Percentiles rank a stretch among this genome's conserved stretches.
Conservation (phyloP, 2,113 vertebrate genomes). For the Macrotis lagotis region DNA sequence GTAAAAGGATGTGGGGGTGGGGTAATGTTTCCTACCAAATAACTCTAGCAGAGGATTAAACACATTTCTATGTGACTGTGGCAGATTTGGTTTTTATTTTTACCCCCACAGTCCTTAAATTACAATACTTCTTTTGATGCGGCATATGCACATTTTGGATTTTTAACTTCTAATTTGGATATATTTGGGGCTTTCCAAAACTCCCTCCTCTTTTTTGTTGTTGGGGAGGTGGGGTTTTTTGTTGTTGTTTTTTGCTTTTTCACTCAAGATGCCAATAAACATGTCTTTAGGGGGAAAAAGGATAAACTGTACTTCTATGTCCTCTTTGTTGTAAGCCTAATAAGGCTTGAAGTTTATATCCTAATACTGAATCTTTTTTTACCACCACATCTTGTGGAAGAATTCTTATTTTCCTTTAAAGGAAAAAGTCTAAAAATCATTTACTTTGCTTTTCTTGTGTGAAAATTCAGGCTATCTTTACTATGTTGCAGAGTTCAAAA, state of each 20-base stretch:
- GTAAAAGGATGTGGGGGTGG: constrained; percentile 51
- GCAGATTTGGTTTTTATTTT: constrained; percentile 74
- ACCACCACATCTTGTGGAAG: background rate
- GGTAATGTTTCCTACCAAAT: constrained; percentile 57
- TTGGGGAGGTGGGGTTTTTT: too few species aligned
- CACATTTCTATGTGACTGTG: constrained; percentile 69
- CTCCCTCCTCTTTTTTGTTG: background rate
- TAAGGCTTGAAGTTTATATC: constrained; percentile 59
- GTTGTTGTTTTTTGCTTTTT: constrained; percentile 28
- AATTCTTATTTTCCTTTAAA: constrained; percentile 55
- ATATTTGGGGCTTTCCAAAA: constrained; percentile 47
- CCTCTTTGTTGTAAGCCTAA: constrained; percentile 42
- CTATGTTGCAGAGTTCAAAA: constrained; percentile 28
- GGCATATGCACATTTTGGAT: constrained; percentile 58
- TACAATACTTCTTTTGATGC: constrained; percentile 61
- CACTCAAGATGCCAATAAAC: constrained; percentile 58
- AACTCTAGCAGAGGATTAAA: constrained; percentile 64
- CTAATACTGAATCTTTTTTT: constrained; percentile 43
- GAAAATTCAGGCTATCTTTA: constrained; percentile 41
- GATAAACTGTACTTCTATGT: constrained; percentile 52
- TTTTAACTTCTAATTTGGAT: constrained; percentile 65
- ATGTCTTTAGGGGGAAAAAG: background rate
- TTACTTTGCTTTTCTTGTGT: constrained; percentile 5
- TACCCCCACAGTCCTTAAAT: constrained; percentile 59
- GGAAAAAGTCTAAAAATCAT: constrained; percentile 52